Percentiles rank a stretch among this genome's conserved stretches.
Evolutionary conservation across 2,113 vertebrate genomes (phyloP).

Genomic region (Megaleporinus macrocephalus): DNA sequence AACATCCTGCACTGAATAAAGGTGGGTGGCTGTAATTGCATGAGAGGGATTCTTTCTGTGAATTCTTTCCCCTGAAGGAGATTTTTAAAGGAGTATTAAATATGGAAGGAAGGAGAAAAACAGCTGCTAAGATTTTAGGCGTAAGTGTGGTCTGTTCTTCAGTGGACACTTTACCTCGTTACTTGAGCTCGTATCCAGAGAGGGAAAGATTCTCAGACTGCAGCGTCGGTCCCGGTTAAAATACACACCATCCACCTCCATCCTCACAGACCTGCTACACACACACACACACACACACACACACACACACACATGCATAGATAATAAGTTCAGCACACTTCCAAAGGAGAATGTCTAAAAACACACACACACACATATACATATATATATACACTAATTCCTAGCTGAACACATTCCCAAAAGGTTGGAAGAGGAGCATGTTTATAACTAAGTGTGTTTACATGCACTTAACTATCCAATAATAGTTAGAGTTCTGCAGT

Average conservation of each 20-base stretch:
- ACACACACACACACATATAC: no score
- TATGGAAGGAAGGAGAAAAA: no score
- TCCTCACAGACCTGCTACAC: conserved; percentile 38
- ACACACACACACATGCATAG: not conserved
- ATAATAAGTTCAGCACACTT: not conserved
- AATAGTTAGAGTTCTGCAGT: no score
- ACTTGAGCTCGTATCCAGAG: conserved; percentile 26
- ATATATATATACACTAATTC: no score
- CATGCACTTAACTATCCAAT: no score
- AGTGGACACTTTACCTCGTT: conserved; percentile 38
- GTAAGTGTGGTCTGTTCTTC: not conserved
- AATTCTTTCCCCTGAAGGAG: not conserved
- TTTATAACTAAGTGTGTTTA: no score
- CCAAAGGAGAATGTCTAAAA: not conserved
- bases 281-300: conserved; percentile 6
- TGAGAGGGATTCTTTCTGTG: not conserved
- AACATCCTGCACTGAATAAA: not conserved
- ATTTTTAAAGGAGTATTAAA: no score
- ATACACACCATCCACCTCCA: conserved; percentile 45
- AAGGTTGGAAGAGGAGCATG: no score
- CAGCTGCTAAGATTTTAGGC: no score
- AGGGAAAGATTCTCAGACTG: conserved; percentile 50
- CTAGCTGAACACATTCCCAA: no score
- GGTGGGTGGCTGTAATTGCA: no score
- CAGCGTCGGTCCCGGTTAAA: conserved; percentile 55